phyloP scores from a whole-genome alignment of 2,888 invertebrate species.

The Gasteruption jaculator region DNA sequence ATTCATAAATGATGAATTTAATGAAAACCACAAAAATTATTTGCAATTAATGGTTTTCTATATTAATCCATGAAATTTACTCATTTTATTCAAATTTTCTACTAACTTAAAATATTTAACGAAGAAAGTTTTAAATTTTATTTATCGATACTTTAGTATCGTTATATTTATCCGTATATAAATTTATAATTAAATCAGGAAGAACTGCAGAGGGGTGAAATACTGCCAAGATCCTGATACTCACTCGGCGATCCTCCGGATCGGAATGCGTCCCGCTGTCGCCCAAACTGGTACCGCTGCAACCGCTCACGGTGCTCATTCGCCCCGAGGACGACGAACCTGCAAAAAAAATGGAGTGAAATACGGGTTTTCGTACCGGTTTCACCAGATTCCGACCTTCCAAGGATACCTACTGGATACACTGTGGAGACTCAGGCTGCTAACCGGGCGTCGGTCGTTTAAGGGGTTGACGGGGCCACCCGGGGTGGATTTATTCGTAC shows the following conservation, averaged over 20 bases:
- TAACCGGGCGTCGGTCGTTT: slow-evolving; percentile 59
- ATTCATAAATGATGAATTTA: slow-evolving; percentile 3
- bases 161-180: not conserved
- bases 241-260: slow-evolving; percentile 67
- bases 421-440: slow-evolving; percentile 66
- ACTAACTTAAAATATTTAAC: too few species aligned
- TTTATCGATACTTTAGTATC: not conserved
- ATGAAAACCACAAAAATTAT: slow-evolving; percentile 2
- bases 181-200: not conserved
- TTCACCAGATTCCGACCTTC: too few species aligned
- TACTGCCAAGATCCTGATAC: too few species aligned
- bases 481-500: slow-evolving; percentile 27
- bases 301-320: slow-evolving; percentile 70
- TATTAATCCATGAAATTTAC: too few species aligned
- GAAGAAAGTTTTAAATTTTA: not conserved
- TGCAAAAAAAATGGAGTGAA: slow-evolving; percentile 33
- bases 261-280: slow-evolving; percentile 85
- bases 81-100: too few species aligned
- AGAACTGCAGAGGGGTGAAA: too few species aligned
- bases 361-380: too few species aligned
- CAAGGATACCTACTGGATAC: slow-evolving; percentile 57
- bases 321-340: slow-evolving; percentile 76
- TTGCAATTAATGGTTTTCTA: too few species aligned
- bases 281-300: slow-evolving; percentile 74
- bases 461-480: slow-evolving; percentile 35